Evolutionary conservation across 2,113 vertebrate genomes (phyloP).

Genomic region (Herpailurus yagouaroundi): DNA sequence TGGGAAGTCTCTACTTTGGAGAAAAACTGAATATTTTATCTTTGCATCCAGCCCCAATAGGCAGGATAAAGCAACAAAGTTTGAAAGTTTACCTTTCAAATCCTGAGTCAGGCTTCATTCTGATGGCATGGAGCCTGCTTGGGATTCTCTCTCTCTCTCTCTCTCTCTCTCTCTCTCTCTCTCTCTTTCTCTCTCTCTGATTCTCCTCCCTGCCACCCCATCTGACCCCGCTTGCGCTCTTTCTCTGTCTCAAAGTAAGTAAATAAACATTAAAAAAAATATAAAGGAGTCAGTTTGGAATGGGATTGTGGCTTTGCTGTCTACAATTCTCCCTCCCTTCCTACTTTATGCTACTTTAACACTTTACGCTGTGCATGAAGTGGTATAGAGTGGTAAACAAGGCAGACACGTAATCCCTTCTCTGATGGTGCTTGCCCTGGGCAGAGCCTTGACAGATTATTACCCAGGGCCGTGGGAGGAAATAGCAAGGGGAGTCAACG

Average conservation of each 20-base stretch:
- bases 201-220: no score
- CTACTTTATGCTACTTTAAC: neutral
- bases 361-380: neutral
- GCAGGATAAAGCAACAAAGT: neutral
- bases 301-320: neutral
- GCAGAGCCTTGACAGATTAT: neutral
- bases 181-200: no score
- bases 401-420: neutral
- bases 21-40: neutral
- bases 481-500: neutral
- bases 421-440: neutral
- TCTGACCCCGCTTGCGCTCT: no score
- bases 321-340: neutral
- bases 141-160: no score
- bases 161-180: no score
- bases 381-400: neutral
- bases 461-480: rapidly evolving
- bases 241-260: no score
- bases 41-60: neutral
- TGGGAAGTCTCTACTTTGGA: neutral
- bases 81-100: neutral
- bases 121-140: no score
- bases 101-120: no score
- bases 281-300: neutral
- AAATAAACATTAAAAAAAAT: no score